Conservation (phyloP, 2,797 vertebrate genomes). For the Poeciliopsis turneri region DNA sequence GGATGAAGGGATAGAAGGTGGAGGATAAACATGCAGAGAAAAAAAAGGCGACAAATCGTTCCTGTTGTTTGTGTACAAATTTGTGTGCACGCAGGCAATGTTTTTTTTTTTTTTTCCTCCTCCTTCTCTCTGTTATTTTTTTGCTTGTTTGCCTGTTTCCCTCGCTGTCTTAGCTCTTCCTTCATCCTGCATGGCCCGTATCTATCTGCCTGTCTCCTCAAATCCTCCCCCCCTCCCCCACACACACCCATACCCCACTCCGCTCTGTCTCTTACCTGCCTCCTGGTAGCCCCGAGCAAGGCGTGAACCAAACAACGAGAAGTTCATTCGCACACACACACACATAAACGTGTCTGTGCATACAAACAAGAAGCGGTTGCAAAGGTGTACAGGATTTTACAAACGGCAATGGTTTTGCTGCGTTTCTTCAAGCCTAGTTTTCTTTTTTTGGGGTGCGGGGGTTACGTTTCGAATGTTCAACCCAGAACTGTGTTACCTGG, state of each 20-base stretch:
- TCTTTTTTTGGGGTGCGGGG: background rate
- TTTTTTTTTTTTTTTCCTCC: conserved; percentile 25
- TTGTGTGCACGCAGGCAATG: conserved; percentile 43
- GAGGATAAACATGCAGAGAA: conserved; percentile 75
- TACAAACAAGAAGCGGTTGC: conserved; percentile 40
- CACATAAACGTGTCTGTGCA: conserved; percentile 33
- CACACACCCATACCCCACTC: conserved; percentile 34
- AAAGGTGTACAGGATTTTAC: conserved; percentile 21
- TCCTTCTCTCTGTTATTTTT: conserved; percentile 17
- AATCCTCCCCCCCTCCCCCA: background rate
- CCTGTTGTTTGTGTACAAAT: conserved; percentile 61
- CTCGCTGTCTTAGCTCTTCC: conserved; percentile 57
- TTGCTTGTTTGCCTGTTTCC: conserved; percentile 56
- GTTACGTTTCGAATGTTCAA: background rate
- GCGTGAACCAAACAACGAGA: conserved; percentile 56
- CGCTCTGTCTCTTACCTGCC: conserved; percentile 65
- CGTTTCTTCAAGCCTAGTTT: conserved; percentile 12
- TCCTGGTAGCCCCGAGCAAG: conserved; percentile 68
- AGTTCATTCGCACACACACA: conserved; percentile 39
- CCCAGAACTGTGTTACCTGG: background rate
- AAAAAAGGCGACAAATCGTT: conserved; percentile 74
- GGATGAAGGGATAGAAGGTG: conserved; percentile 67
- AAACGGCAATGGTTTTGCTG: conserved; percentile 7
- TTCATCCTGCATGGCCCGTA: conserved; percentile 51
- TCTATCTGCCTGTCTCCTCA: conserved; percentile 45